Base-by-base conservation (phyloP, 2,888 invertebrate genomes). In the Latrodectus hesperus region DNA sequence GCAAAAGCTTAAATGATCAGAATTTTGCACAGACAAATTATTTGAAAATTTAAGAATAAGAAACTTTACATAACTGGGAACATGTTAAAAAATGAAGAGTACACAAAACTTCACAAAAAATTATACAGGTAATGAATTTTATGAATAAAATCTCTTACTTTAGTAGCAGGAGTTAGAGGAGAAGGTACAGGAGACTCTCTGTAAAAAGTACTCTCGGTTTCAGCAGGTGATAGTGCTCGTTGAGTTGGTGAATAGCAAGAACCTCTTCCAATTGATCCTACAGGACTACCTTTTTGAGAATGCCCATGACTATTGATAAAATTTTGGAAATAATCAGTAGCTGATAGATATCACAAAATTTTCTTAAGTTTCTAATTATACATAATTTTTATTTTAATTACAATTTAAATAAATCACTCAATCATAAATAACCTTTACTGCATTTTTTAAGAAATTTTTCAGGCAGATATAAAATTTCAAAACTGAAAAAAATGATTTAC, bases 251-350 rank as follows among this genome's bases (percentile, higher is more conserved):
- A 87, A 76, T 87, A 87, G 53, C 81, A 73, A 9, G 86, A 87
- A 14, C 86, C 86, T 51, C 81, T 80, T 11, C 81, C 81, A 60
- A 87, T 87, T 9, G 86, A 81, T 22, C 86, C 81, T 26, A 77
- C 86, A 55, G 86, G 81, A 77, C 86, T 87, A 55, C 81, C 81
- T 72, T 87, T 87, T 52, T 87, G 86, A 9, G 86, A 87, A 65
- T 65, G 64, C 16, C 70, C 68, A 60, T 67, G 65, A 52, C 84
- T 84, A 53, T n/a, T 53, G 78, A 77, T 22, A 51, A 17, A 64
- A 75, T 38, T 38, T 38, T 38, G 4, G 4, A 6, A 38, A 38
- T 38, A 38, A 38, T 38, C 6, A 38, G 38, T 38, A 38, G 38
- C 1, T 38, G 0, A 38, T 0, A 22, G 22, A 22, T 38, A 38